Conservation (phyloP, 2,888 invertebrate genomes). For the Anaspis maculata region DNA sequence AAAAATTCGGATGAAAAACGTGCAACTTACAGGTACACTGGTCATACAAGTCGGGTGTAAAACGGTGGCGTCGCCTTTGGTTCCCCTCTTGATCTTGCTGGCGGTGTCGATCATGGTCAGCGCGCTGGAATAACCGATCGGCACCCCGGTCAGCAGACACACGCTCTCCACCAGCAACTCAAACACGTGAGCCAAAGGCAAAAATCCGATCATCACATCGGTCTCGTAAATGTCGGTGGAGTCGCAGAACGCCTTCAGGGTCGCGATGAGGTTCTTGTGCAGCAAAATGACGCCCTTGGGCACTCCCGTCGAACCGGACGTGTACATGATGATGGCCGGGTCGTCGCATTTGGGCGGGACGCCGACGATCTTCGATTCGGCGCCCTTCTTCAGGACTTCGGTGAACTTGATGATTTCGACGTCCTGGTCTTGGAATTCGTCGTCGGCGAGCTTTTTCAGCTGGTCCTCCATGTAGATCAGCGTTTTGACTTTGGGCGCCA, state of each 20-base stretch:
- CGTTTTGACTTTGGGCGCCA: slow-evolving; percentile 68
- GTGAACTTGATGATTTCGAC: slow-evolving; percentile 68
- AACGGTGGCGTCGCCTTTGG: slow-evolving; percentile 87
- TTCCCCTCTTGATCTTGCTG: slow-evolving; percentile 92
- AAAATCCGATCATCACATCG: slow-evolving; percentile 88
- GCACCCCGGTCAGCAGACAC: slow-evolving; percentile 75
- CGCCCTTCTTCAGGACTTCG: slow-evolving; percentile 52
- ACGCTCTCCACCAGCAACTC: slow-evolving; percentile 88
- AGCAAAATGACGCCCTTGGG: slow-evolving; percentile 85
- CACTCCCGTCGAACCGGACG: slow-evolving; percentile 92
- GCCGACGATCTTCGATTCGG: slow-evolving; percentile 39
- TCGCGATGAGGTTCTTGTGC: slow-evolving; percentile 73
- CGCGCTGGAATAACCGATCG: slow-evolving; percentile 94
- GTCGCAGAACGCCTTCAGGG: slow-evolving; percentile 74
- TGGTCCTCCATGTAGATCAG: slow-evolving; percentile 86
- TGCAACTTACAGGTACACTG: slow-evolving; percentile 76
- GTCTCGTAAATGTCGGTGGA: slow-evolving; percentile 59
- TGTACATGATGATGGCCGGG: slow-evolving; percentile 97
- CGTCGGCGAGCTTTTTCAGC: slow-evolving; percentile 59
- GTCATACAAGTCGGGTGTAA: slow-evolving; percentile 91
- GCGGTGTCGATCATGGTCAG: slow-evolving; percentile 87
- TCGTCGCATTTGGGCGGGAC: slow-evolving; percentile 61
- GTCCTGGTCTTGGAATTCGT: slow-evolving; percentile 63
- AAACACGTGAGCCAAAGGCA: slow-evolving; percentile 95
- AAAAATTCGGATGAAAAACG: slow-evolving; percentile 8